A percentile compares a stretch with the other conserved stretches of the same genome.
Evolutionary conservation across 2,113 vertebrate genomes (phyloP).

Genomic region (Oreochromis spilurus): DNA sequence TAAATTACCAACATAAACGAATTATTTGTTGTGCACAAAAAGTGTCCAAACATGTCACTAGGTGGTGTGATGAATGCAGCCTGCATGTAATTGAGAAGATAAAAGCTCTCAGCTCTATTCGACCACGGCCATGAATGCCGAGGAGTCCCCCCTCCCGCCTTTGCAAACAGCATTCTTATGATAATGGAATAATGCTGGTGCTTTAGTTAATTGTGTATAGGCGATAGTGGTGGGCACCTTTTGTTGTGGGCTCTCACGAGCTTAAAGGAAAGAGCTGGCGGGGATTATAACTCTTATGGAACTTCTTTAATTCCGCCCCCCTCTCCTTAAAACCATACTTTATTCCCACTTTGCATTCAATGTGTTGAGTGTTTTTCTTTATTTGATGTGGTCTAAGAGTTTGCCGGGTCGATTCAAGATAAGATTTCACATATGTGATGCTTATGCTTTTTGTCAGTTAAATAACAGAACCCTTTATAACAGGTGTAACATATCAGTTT

Average conservation of each 20-base stretch:
- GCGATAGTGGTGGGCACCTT: slow-evolving; percentile 70
- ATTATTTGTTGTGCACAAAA: slow-evolving; percentile 29
- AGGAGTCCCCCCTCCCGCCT: slow-evolving; percentile 52
- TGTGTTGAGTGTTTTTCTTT: slow-evolving; percentile 19
- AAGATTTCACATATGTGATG: background rate
- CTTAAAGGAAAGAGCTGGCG: slow-evolving; percentile 55
- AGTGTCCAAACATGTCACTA: slow-evolving; percentile 51
- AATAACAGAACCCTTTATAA: background rate
- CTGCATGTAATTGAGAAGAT: slow-evolving; percentile 63
- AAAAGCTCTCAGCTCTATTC: slow-evolving; percentile 58
- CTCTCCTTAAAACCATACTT: background rate
- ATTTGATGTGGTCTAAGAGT: background rate
- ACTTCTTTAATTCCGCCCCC: slow-evolving; percentile 24
- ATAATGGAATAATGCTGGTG: slow-evolving; percentile 74
- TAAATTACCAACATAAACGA: slow-evolving; percentile 15
- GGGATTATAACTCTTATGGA: slow-evolving; percentile 59
- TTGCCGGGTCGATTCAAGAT: background rate
- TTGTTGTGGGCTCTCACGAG: slow-evolving; percentile 64
- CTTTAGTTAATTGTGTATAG: slow-evolving; percentile 74
- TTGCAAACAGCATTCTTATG: slow-evolving; percentile 75
- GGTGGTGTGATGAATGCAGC: slow-evolving; percentile 50
- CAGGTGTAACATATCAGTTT: background rate
- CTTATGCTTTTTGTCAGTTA: background rate
- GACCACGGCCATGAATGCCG: slow-evolving; percentile 55
- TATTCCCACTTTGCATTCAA: slow-evolving; percentile 23